Evolutionary conservation across 2,797 vertebrate genomes (phyloP).

Genomic region (Trachops cirrhosus): DNA sequence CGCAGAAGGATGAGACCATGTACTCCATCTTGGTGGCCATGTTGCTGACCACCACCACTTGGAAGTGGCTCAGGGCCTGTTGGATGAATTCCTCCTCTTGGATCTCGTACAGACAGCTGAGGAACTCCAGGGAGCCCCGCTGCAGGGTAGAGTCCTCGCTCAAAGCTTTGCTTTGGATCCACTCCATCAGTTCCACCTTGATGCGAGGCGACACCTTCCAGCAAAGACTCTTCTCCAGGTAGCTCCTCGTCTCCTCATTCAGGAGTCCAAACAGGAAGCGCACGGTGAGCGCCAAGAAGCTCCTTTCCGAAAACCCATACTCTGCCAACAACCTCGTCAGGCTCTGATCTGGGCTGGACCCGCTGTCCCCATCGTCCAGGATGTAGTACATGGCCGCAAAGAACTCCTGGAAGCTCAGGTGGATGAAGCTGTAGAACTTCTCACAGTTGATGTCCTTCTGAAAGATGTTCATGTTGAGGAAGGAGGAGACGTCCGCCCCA

Average conservation of each 20-base stretch:
- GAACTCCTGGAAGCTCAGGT: conserved; percentile 76
- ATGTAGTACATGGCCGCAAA: conserved; percentile 66
- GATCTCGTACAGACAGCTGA: conserved; percentile 66
- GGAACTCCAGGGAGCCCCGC: conserved; percentile 59
- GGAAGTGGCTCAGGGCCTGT: conserved; percentile 49
- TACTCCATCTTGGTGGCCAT: conserved; percentile 61
- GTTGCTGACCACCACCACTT: neutral
- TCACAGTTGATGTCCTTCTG: conserved; percentile 47
- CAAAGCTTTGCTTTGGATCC: conserved; percentile 35
- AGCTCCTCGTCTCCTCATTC: neutral
- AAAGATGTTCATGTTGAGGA: conserved; percentile 61
- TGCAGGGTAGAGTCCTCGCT: conserved; percentile 22
- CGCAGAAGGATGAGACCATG: conserved; percentile 40
- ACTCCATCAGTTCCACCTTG: neutral
- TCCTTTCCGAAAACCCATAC: neutral
- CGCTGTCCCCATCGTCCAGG: neutral
- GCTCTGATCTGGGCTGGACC: fast-evolving
- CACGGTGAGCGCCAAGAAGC: conserved; percentile 41
- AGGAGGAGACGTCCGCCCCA: neutral
- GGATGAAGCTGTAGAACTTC: conserved; percentile 66
- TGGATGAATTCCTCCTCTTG: conserved; percentile 60
- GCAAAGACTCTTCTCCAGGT: conserved; percentile 52
- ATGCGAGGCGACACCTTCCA: neutral
- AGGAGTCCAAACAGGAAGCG: conserved; percentile 75
- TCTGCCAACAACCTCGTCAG: neutral